Evolutionary conservation across 2,113 vertebrate genomes (phyloP).

Genomic region (Nesospiza acunhae): DNA sequence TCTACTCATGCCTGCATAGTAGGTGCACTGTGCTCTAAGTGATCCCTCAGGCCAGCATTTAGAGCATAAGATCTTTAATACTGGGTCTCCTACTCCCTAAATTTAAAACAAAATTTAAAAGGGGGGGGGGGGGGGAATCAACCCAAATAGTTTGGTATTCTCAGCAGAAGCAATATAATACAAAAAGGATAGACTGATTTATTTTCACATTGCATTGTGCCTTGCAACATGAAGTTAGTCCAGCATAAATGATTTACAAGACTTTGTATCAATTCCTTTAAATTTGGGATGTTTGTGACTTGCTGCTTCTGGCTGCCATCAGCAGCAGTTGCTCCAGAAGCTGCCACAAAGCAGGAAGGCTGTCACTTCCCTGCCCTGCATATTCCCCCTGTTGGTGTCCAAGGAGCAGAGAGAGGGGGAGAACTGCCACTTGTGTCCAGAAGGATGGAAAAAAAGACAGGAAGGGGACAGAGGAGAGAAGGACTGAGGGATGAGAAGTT

Average conservation of each 20-base stretch:
- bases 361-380: background rate
- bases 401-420: background rate
- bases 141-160: background rate
- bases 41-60: background rate
- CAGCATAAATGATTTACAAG: background rate
- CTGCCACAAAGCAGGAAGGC: background rate
- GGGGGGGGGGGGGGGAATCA: background rate
- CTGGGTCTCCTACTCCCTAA: background rate
- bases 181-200: background rate
- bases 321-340: background rate
- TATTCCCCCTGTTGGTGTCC: background rate
- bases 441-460: background rate
- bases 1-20: background rate
- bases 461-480: background rate
- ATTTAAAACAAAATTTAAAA: background rate
- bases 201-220: background rate
- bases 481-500: background rate
- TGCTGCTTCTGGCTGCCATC: background rate
- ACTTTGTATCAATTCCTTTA: background rate
- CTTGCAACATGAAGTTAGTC: background rate
- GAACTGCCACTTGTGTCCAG: fast-evolving
- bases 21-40: background rate
- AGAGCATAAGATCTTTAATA: background rate
- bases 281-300: background rate
- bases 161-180: background rate